These are phyloP conservation scores for Clostera curtula DNA, from an alignment of 2,888 invertebrate genomes.

Conservation along the genomic window DNA sequence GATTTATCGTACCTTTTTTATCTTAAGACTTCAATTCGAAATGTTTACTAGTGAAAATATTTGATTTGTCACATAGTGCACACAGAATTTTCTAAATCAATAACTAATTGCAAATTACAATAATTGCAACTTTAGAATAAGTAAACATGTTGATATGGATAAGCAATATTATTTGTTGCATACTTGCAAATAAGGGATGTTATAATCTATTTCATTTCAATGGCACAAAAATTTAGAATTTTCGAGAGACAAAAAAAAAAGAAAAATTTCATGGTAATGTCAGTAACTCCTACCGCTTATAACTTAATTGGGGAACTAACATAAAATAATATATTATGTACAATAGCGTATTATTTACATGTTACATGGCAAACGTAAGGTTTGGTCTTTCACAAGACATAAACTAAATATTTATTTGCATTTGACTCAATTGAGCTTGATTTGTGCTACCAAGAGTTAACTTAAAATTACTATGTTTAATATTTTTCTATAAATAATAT, in stretches of 20 bases:
- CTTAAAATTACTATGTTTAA: slow-evolving; percentile 39
- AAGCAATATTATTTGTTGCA: no score
- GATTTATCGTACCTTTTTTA: no score
- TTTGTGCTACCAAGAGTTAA: slow-evolving; percentile 31
- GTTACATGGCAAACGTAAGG: slow-evolving; percentile 62
- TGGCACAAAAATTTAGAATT: slow-evolving; percentile 52
- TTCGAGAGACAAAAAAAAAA: slow-evolving; percentile 24
- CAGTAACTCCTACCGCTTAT: slow-evolving; percentile 24
- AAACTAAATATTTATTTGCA: slow-evolving; percentile 31
- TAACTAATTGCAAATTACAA: no score
- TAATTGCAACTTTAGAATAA: no score
- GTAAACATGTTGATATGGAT: no score
- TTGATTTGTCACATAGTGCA: no score
- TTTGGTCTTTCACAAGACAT: slow-evolving; percentile 44
- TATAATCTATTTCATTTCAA: slow-evolving; percentile 33
- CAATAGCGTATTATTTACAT: slow-evolving; percentile 48
- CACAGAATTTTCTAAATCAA: no score
- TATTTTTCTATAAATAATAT: slow-evolving; percentile 26
- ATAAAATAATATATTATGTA: slow-evolving; percentile 30
- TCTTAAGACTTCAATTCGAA: no score
- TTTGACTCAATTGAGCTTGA: slow-evolving; percentile 36
- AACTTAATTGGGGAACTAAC: slow-evolving; percentile 24
- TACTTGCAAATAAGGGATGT: slow-evolving; percentile 2
- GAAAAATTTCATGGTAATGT: slow-evolving; percentile 17
- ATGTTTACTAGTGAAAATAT: no score